Conservation (phyloP, 2,888 invertebrate genomes). For the Chromoteleia sp. region DNA sequence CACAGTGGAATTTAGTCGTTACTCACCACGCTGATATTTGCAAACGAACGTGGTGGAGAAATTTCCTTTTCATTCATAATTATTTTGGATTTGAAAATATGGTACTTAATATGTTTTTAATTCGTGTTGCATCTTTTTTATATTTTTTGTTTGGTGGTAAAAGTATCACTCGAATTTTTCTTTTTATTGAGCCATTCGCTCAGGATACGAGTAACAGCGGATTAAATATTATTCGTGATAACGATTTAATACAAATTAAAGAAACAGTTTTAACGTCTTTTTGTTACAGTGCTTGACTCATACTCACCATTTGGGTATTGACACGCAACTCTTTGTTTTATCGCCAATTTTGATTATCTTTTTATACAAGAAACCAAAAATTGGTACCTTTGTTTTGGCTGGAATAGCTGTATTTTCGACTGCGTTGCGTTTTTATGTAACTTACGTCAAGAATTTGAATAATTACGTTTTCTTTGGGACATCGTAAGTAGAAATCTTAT, state of each 20-base stretch:
- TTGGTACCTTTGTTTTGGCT: conserved; percentile 85
- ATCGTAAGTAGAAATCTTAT: conserved; percentile 88
- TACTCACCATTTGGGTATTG: conserved; percentile 90
- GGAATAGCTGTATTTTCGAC: conserved; percentile 86
- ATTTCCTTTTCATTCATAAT: conserved; percentile 89
- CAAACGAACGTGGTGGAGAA: conserved; percentile 90
- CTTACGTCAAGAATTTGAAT: conserved; percentile 87
- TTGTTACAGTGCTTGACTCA: conserved; percentile 88
- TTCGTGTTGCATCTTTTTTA: conserved; percentile 1
- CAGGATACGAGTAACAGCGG: no score
- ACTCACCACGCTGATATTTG: conserved; percentile 89
- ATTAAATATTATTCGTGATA: no score
- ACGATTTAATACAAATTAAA: background rate
- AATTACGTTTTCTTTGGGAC: conserved; percentile 90
- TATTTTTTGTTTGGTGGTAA: no score
- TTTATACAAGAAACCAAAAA: conserved; percentile 88
- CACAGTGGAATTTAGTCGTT: conserved; percentile 89
- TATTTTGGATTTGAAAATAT: conserved; percentile 90
- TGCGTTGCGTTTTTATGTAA: conserved; percentile 87
- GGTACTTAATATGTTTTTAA: conserved; percentile 82
- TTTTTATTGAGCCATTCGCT: no score
- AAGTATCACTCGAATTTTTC: no score
- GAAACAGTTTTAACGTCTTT: background rate
- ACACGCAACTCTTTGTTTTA: conserved; percentile 88
- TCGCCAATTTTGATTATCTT: conserved; percentile 87